Percentiles rank a stretch among this genome's conserved stretches.
phyloP scores from a whole-genome alignment of 1,140 invertebrate species.

The Gonioctena quinquepunctata region DNA sequence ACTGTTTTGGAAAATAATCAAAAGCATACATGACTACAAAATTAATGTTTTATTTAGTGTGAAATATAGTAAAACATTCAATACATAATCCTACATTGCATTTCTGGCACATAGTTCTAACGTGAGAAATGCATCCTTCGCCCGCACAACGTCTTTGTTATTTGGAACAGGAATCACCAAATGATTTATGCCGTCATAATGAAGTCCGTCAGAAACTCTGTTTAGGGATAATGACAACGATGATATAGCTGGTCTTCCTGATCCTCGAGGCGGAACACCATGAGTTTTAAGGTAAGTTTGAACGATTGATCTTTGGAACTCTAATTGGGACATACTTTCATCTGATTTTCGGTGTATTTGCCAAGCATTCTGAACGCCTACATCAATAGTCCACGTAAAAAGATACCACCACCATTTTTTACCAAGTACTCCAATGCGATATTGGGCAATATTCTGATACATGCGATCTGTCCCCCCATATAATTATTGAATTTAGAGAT shows the following conservation, averaged over 20 bases:
- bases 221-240: constrained; percentile 5
- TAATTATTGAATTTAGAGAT: neutral
- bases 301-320: neutral
- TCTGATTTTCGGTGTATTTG: constrained; percentile 6
- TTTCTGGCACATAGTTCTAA: neutral
- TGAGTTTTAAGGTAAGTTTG: neutral
- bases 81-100: neutral
- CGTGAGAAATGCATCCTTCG: neutral
- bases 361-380: constrained; percentile 5
- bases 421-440: constrained; percentile 1
- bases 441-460: constrained; percentile 11
- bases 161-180: neutral
- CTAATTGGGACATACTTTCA: constrained; percentile 10
- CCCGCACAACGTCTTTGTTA: neutral
- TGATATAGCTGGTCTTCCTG: neutral
- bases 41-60: neutral
- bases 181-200: constrained; percentile 2
- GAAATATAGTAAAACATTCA: neutral
- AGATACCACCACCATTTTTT: neutral
- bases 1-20: neutral
- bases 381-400: constrained; percentile 4
- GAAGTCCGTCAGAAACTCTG: constrained; percentile 9
- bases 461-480: constrained; percentile 11
- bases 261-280: neutral
- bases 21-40: neutral